Percentiles rank a stretch among this genome's conserved stretches.
phyloP scores from a whole-genome alignment of 2,888 invertebrate species.

The Clitarchus hookeri region DNA sequence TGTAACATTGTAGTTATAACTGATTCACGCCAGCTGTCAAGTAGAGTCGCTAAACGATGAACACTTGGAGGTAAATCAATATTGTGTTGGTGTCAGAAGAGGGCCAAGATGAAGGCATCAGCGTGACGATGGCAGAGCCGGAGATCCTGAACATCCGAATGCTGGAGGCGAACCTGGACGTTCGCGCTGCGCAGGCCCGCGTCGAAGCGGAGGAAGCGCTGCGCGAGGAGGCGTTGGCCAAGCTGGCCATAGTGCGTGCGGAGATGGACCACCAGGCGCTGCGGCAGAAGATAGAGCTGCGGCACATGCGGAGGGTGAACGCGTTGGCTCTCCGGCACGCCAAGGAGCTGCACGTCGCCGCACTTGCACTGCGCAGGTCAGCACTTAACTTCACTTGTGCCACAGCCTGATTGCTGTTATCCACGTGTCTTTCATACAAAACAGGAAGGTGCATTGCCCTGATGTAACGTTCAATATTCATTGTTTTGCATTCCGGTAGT shows the following conservation, averaged over 20 bases:
- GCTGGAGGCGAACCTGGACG: background rate
- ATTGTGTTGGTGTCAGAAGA: background rate
- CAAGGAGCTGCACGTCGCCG: background rate
- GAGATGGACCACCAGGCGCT: conserved; percentile 4
- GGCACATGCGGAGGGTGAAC: background rate
- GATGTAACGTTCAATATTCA: too few species aligned
- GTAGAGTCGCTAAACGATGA: too few species aligned
- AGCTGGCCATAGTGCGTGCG: background rate
- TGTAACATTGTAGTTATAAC: too few species aligned
- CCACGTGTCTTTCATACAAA: too few species aligned
- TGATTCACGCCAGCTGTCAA: too few species aligned
- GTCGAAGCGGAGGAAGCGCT: background rate
- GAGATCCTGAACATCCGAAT: background rate
- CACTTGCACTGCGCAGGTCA: background rate
- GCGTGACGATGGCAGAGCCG: background rate
- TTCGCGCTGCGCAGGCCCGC: background rate
- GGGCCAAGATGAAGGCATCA: background rate
- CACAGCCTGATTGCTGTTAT: too few species aligned
- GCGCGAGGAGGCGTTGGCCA: background rate
- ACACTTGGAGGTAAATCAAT: too few species aligned
- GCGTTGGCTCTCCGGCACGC: background rate
- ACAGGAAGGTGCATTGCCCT: too few species aligned
- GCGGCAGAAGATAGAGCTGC: background rate
- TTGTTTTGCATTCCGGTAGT: too few species aligned
- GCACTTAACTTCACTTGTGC: background rate